Percentiles rank a stretch among this genome's conserved stretches.
Evolutionary conservation across 2,888 invertebrate species (phyloP).

Genomic region (Ptychoptera albimana): DNA sequence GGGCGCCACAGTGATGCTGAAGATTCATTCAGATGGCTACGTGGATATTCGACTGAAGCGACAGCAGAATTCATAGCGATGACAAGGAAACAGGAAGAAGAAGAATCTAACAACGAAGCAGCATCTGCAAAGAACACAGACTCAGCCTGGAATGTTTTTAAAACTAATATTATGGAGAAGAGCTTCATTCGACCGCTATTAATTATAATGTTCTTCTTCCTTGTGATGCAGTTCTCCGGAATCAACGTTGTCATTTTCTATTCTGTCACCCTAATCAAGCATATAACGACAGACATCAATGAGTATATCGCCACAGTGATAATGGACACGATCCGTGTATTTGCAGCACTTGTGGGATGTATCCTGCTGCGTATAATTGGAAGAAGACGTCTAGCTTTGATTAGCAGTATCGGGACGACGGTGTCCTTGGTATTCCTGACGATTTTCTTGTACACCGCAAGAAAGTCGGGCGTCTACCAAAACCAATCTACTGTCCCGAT

Average conservation of each 20-base stretch:
- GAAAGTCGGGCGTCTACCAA: slow-evolving; percentile 25
- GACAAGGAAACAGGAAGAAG: slow-evolving; percentile 29
- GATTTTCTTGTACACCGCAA: slow-evolving; percentile 28
- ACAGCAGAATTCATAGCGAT: slow-evolving; percentile 35
- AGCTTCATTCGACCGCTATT: slow-evolving; percentile 33
- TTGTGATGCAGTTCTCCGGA: slow-evolving; percentile 45
- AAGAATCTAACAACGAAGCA: slow-evolving; percentile 19
- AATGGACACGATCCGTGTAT: slow-evolving; percentile 39
- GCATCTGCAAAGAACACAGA: neutral
- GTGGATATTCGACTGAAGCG: slow-evolving; percentile 36
- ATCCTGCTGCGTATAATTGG: slow-evolving; percentile 37
- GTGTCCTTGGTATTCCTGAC: slow-evolving; percentile 37
- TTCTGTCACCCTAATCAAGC: slow-evolving; percentile 42
- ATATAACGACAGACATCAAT: slow-evolving; percentile 37
- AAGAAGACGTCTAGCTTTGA: slow-evolving; percentile 38
- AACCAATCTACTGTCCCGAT: slow-evolving; percentile 36
- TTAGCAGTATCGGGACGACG: slow-evolving; percentile 41
- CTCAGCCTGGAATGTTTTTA: slow-evolving; percentile 16
- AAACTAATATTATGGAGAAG: slow-evolving; percentile 11
- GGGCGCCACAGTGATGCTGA: slow-evolving; percentile 36
- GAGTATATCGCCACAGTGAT: slow-evolving; percentile 43
- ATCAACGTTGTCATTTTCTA: slow-evolving; percentile 49
- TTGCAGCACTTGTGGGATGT: slow-evolving; percentile 40
- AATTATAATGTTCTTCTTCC: slow-evolving; percentile 43
- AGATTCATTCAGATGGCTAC: slow-evolving; percentile 36